phyloP scores from a whole-genome alignment of 2,888 invertebrate species.

The Caenorhabditis plicata region DNA sequence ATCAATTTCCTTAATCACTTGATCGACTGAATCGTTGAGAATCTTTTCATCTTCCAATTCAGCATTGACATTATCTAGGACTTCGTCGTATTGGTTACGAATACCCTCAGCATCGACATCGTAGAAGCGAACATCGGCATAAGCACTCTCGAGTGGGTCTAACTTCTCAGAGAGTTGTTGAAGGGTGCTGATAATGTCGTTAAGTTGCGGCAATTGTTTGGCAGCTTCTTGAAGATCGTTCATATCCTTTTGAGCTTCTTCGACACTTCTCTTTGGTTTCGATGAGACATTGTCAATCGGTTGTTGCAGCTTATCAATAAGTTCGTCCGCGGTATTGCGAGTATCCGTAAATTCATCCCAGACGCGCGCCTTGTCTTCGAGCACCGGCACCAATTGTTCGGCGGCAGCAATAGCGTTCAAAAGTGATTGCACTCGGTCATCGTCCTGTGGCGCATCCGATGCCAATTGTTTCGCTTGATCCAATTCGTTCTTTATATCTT shows the following conservation, averaged over 20 bases:
- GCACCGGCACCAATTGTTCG: constrained; percentile 16
- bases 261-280: constrained; percentile 12
- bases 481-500: constrained; percentile 18
- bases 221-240: constrained; percentile 4
- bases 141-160: constrained; percentile 48
- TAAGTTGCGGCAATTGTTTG: constrained; percentile 12
- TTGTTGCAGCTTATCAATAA: constrained; percentile 28
- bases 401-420: constrained; percentile 13
- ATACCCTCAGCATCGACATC: constrained; percentile 54
- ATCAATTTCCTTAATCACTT: constrained; percentile 37
- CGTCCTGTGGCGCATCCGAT: background rate
- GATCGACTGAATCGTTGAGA: constrained; percentile 38
- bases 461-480: constrained; percentile 7
- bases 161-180: constrained; percentile 41
- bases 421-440: constrained; percentile 6
- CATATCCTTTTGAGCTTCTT: constrained; percentile 20
- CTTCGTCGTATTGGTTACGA: constrained; percentile 44
- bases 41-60: constrained; percentile 43
- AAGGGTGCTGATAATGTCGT: constrained; percentile 20
- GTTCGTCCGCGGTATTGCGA: constrained; percentile 31
- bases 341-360: constrained; percentile 42
- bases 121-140: constrained; percentile 55
- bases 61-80: constrained; percentile 30
- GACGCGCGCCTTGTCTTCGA: constrained; percentile 21
- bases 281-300: constrained; percentile 17